A percentile compares a stretch with the other conserved stretches of the same genome.
Evolutionary conservation across 2,113 vertebrate genomes (phyloP).

Genomic region (Hipposideros armiger): DNA sequence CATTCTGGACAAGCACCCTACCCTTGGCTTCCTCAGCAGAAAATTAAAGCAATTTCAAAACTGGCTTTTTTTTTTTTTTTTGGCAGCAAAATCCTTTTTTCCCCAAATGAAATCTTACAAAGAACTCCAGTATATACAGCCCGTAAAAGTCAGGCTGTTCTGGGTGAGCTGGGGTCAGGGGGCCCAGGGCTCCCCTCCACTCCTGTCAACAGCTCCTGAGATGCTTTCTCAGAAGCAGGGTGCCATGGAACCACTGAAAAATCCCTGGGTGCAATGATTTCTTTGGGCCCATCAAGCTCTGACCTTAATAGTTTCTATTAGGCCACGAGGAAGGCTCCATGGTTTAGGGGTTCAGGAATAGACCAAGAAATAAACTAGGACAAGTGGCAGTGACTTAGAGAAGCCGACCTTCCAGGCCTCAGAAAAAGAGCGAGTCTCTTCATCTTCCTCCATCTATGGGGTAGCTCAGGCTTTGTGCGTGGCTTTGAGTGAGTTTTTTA

Average conservation of each 20-base stretch:
- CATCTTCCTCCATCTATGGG: neutral
- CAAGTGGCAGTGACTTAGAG: neutral
- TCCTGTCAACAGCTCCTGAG: neutral
- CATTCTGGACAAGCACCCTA: neutral
- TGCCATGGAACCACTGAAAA: neutral
- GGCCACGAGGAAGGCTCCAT: neutral
- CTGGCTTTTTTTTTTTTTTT: neutral
- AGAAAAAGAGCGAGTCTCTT: neutral
- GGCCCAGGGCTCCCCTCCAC: neutral
- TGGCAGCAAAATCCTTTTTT: neutral
- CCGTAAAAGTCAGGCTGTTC: neutral
- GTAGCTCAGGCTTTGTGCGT: neutral
- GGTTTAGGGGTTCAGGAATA: neutral
- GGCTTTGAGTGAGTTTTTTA: neutral
- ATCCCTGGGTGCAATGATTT: neutral
- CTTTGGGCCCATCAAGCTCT: neutral
- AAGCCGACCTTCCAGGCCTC: neutral
- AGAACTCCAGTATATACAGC: neutral
- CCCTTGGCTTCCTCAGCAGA: neutral
- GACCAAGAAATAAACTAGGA: neutral
- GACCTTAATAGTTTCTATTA: neutral
- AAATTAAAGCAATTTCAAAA: slow-evolving; percentile 14
- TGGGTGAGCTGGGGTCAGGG: neutral
- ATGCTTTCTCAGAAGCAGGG: neutral
- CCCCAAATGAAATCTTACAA: slow-evolving; percentile 12